Conservation (phyloP, 2,797 vertebrate genomes). For the Danio kyathit region DNA sequence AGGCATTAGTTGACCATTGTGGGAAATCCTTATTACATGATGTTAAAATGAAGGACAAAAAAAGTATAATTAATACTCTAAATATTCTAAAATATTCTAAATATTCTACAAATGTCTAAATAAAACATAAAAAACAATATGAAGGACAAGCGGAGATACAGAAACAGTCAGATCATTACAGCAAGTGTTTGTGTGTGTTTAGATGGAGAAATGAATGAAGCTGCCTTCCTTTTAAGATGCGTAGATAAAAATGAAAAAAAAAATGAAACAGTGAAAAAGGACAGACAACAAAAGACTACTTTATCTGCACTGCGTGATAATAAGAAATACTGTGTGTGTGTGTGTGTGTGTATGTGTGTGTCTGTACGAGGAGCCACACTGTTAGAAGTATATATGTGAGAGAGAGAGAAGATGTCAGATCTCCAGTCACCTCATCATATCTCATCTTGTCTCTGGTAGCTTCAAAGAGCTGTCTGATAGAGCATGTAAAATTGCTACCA, state of each 20-base stretch:
- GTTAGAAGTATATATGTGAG: background rate
- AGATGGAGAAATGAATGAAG: slow-evolving; percentile 21
- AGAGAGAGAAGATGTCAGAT: slow-evolving; percentile 29
- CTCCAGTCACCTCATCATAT: slow-evolving; percentile 37
- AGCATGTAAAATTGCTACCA: slow-evolving; percentile 17
- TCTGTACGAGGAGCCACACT: slow-evolving; percentile 14
- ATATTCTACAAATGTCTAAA: no score
- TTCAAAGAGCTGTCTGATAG: slow-evolving; percentile 40
- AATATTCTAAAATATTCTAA: no score
- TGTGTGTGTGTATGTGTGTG: background rate
- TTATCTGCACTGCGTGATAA: slow-evolving; percentile 19
- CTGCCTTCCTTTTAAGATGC: slow-evolving; percentile 39
- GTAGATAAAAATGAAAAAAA: slow-evolving; percentile 29
- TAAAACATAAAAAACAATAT: background rate
- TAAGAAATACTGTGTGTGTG: slow-evolving; percentile 23
- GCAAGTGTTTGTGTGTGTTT: background rate
- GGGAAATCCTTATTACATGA: no score
- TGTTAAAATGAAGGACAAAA: no score
- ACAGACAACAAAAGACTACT: slow-evolving; percentile 25
- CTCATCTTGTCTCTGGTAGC: slow-evolving; percentile 37
- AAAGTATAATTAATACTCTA: no score
- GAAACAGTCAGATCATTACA: slow-evolving; percentile 27
- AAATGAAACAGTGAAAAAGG: slow-evolving; percentile 29
- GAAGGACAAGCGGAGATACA: background rate
- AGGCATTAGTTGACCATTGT: no score